Evolutionary conservation across 2,888 invertebrate species (phyloP).

Genomic region (Azorinus chamasolen): DNA sequence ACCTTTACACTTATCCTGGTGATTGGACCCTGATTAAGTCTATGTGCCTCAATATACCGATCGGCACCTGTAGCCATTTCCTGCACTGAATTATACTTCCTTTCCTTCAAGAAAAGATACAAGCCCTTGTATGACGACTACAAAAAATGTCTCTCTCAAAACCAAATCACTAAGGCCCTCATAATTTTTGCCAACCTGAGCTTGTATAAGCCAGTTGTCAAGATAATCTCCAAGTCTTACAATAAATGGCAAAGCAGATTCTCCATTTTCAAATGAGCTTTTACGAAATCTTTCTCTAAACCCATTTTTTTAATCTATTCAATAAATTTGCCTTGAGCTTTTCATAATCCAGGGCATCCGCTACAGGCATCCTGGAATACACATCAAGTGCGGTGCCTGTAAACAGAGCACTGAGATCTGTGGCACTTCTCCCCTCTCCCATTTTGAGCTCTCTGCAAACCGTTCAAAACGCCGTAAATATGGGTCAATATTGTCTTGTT

Average conservation of each 20-base stretch:
- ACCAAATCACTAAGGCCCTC: slow-evolving; percentile 18
- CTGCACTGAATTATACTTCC: neutral
- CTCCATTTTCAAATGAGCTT: slow-evolving; percentile 18
- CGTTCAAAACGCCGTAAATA: slow-evolving; percentile 29
- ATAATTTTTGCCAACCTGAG: slow-evolving; percentile 6
- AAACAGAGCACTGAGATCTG: slow-evolving; percentile 35
- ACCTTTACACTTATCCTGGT: no score
- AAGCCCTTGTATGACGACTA: slow-evolving; percentile 1
- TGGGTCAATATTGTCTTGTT: slow-evolving; percentile 30
- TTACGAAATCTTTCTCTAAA: slow-evolving; percentile 24
- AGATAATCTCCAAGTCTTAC: slow-evolving; percentile 16
- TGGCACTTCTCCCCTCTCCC: slow-evolving; percentile 27
- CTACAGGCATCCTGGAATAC: slow-evolving; percentile 34
- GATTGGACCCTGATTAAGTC: no score
- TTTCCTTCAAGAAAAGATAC: slow-evolving; percentile 21
- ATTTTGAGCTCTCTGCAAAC: slow-evolving; percentile 19
- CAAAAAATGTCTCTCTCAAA: slow-evolving; percentile 24
- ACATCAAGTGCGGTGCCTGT: slow-evolving; percentile 43
- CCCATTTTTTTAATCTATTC: slow-evolving; percentile 25
- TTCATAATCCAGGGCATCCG: slow-evolving; percentile 16
- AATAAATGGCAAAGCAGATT: slow-evolving; percentile 22
- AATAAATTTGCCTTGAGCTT: slow-evolving; percentile 28
- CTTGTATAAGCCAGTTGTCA: slow-evolving; percentile 14
- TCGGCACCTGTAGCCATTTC: slow-evolving; percentile 16
- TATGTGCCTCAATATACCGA: slow-evolving; percentile 36